Conservation (phyloP, 2,113 vertebrate species). For the Lepidothrix coronata region DNA sequence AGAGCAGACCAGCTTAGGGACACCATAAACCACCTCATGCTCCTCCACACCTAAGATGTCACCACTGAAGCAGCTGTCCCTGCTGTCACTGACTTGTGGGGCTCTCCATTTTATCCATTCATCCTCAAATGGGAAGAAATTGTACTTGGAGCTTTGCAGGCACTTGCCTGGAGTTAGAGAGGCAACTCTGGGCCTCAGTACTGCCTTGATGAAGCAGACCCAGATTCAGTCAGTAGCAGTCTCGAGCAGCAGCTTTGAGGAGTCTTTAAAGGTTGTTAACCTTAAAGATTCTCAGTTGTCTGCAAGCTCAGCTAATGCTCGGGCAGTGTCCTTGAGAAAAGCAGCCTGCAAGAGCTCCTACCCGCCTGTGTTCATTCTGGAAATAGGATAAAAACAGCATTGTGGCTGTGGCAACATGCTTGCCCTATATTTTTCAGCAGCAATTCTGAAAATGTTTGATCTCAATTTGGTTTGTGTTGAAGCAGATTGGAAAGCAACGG, state of each 20-base stretch:
- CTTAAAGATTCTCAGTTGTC: background rate
- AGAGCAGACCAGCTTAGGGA: background rate
- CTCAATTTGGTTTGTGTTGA: background rate
- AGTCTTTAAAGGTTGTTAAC: background rate
- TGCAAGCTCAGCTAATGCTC: background rate
- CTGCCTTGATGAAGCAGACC: accelerated
- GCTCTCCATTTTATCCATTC: background rate
- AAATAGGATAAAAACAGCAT: background rate
- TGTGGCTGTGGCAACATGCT: background rate
- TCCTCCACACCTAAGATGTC: background rate
- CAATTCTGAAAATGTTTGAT: background rate
- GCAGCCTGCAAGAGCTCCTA: background rate
- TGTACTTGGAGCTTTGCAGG: background rate
- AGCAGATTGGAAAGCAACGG: background rate
- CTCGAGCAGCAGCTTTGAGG: background rate
- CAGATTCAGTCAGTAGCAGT: background rate
- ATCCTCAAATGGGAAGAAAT: background rate
- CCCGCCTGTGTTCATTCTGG: background rate
- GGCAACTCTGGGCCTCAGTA: background rate
- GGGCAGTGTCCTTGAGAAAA: background rate
- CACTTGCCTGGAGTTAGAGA: background rate
- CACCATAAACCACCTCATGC: background rate
- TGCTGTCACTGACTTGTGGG: accelerated
- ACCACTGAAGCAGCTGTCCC: background rate
- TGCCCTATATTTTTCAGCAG: background rate